Percentiles rank a stretch among this genome's conserved stretches.
Evolutionary conservation across 1,140 invertebrate genomes (phyloP).

Genomic region (Holotrichia oblita): DNA sequence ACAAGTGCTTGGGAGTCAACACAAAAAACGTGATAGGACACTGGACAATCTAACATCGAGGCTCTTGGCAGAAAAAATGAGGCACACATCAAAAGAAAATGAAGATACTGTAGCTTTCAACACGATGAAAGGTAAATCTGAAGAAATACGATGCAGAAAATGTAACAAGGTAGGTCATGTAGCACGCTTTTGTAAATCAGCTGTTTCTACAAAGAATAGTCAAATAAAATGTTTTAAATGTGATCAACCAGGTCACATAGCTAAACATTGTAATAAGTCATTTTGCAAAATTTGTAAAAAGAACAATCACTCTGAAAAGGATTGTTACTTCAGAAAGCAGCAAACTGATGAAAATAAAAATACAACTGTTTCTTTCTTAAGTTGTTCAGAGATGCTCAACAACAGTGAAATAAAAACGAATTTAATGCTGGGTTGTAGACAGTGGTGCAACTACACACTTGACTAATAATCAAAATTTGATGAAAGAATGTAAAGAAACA

Average conservation of each 20-base stretch:
- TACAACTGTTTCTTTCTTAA: neutral
- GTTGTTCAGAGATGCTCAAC: neutral
- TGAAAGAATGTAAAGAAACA: constrained; percentile 13
- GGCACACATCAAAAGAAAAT: neutral
- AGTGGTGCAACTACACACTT: constrained; percentile 27
- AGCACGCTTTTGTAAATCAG: neutral
- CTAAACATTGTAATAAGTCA: constrained; percentile 3
- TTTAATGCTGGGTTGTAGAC: constrained; percentile 17
- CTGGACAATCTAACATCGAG: constrained; percentile 53
- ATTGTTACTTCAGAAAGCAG: neutral
- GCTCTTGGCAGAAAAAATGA: constrained; percentile 51
- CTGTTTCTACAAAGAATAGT: neutral
- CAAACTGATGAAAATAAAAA: neutral
- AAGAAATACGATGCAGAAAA: constrained; percentile 8
- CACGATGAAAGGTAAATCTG: neutral
- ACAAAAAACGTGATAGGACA: constrained; percentile 48
- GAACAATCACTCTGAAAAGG: neutral
- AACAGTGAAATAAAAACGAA: neutral
- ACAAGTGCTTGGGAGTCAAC: constrained; percentile 59
- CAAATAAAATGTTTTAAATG: constrained; percentile 23
- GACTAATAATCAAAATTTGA: neutral
- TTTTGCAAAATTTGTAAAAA: constrained; percentile 1
- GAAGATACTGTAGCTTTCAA: neutral
- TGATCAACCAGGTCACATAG: constrained; percentile 27
- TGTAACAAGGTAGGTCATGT: neutral